A percentile compares a stretch with the other conserved stretches of the same genome.
Evolutionary conservation across 2,113 vertebrate species (phyloP).

Genomic region (Toxostoma redivivum): DNA sequence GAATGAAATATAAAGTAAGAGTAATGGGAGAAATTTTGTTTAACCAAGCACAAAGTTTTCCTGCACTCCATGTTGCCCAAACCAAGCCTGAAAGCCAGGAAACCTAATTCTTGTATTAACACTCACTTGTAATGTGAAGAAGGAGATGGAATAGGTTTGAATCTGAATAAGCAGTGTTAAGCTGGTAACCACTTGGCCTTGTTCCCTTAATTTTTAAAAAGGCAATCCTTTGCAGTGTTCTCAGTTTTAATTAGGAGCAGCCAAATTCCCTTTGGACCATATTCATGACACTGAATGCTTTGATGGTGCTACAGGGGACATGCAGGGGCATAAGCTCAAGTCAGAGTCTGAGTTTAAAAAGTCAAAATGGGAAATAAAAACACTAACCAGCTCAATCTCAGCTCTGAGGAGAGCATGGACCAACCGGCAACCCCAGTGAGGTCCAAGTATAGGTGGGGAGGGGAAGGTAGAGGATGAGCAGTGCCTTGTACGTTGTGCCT

Average conservation of each 20-base stretch:
- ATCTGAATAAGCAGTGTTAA: neutral
- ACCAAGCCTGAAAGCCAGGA: neutral
- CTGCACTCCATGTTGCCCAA: fast-evolving
- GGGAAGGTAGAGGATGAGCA: neutral
- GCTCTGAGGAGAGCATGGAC: neutral
- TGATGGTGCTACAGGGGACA: neutral
- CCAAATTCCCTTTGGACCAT: fast-evolving
- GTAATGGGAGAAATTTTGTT: neutral
- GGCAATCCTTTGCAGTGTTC: neutral
- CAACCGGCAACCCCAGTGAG: fast-evolving
- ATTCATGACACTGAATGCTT: neutral
- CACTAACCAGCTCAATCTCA: neutral
- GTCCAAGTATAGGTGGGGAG: fast-evolving
- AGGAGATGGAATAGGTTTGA: neutral
- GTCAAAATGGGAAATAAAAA: neutral
- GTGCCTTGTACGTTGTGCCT: neutral
- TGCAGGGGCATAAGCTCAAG: neutral
- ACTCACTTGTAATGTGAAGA: neutral
- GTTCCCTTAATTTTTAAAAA: neutral
- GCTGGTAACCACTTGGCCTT: neutral
- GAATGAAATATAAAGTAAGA: neutral
- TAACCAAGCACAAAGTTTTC: neutral
- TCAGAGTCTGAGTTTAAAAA: neutral
- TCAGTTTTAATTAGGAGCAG: neutral
- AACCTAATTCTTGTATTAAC: neutral